Percentiles rank a stretch among this genome's conserved stretches.
Conservation (phyloP, 2,113 vertebrate genomes). For the Sebastes fasciatus region DNA sequence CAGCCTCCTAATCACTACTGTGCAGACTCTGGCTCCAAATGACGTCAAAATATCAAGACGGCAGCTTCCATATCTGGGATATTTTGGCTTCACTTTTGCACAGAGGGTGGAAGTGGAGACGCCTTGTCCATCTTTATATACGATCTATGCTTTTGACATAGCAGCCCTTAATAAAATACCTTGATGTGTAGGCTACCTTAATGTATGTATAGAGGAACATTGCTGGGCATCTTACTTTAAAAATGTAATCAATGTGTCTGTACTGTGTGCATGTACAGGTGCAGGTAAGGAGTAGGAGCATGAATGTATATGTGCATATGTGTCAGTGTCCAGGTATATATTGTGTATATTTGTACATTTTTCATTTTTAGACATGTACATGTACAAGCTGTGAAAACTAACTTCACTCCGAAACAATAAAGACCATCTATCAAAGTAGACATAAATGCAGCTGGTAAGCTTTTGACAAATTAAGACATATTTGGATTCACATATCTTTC, state of each 20-base stretch:
- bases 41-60: too few species aligned
- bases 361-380: background rate
- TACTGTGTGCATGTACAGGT: background rate
- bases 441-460: background rate
- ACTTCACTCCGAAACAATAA: background rate
- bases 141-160: background rate
- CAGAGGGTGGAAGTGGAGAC: too few species aligned
- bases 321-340: background rate
- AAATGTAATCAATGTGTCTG: background rate
- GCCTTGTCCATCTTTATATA: too few species aligned
- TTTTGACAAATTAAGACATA: constrained; percentile 5
- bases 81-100: too few species aligned
- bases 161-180: background rate
- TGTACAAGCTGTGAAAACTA: background rate
- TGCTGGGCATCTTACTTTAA: background rate
- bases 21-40: too few species aligned
- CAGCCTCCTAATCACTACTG: too few species aligned
- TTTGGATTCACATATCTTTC: background rate
- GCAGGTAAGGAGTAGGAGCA: background rate
- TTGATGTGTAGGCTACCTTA: too few species aligned
- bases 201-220: background rate
- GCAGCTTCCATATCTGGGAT: too few species aligned
- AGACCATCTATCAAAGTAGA: background rate
- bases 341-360: background rate
- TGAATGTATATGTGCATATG: background rate